Evolutionary conservation across 2,113 vertebrate species (phyloP), one percentile per base, ranked within the genome.

Genomic region (Siniperca chuatsi): DNA sequence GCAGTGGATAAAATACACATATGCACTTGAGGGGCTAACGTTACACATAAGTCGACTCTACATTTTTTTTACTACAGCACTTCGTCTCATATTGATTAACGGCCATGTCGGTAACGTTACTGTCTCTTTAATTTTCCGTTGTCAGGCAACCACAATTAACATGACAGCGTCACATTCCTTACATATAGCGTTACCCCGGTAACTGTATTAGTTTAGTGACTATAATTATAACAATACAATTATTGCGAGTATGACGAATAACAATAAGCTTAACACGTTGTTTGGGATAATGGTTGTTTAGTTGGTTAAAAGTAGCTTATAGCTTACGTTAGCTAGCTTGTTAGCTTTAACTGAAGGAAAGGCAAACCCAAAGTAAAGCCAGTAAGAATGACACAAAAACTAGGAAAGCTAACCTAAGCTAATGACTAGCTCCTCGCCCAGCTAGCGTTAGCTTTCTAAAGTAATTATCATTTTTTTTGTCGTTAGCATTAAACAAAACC

Each of bases 81-180:
- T 21, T 23, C 11, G 1, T 2, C 9, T 29, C 1, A 12, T 2
- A 20, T 1, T 46, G 16, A 78, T 55, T 12, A 16, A 29, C 29
- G 29, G 29, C 29, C 29, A 29, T 29, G 23, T 62, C 23, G 4
- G 4, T 25, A 5, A 25, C 9, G 44, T 18, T 61, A 44, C 62
- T 91, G 78, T 88, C 76, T 16, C 87, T 90, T 90, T 92, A 90
- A 93, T 50, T 72, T 7, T 6, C 44, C 48, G 93, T 93, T 90
- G 91, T 91, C 79, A 87, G 55, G 93, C 90, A 93, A 93, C 92
- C 62, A 68, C 55, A 16, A 20, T 5, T 54, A 77, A 54, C 11
- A 23, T 4, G 50, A 60, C 18, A 80, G 86, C 82, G 83, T 89
- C 89, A 40, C n/a, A 12, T 33, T 61, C 73, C 8, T 13, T 11